Percentiles rank a stretch among this genome's conserved stretches.
Conservation (phyloP, 2,797 vertebrate genomes). For the Aplochiton taeniatus region DNA sequence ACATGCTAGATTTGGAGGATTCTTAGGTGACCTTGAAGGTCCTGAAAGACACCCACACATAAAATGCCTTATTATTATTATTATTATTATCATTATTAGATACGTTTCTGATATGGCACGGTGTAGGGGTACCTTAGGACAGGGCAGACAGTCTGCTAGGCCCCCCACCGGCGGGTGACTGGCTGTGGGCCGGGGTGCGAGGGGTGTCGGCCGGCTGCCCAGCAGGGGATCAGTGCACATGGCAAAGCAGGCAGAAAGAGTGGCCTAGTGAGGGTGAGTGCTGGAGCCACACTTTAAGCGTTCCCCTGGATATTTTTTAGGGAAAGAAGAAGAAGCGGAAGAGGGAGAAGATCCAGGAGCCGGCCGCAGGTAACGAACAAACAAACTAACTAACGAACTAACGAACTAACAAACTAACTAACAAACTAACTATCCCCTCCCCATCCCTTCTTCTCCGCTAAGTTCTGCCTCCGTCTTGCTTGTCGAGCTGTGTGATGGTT, state of each 20-base stretch:
- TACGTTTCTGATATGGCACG: too few relatives aligned
- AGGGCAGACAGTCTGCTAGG: conserved; percentile 7
- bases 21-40: too few relatives aligned
- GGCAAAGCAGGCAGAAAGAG: conserved; percentile 72
- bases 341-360: conserved; percentile 98
- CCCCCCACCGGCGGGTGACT: conserved; percentile 54
- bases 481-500: too few relatives aligned
- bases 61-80: too few relatives aligned
- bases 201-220: conserved; percentile 68
- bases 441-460: neutral
- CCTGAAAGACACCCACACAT: too few relatives aligned
- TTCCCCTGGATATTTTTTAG: conserved; percentile 83
- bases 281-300: conserved; percentile 81
- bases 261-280: conserved; percentile 81
- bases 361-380: conserved; percentile 85
- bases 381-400: too few relatives aligned
- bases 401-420: too few relatives aligned
- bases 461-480: neutral
- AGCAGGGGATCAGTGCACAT: conserved; percentile 77
- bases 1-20: too few relatives aligned
- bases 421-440: neutral
- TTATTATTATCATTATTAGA: too few relatives aligned
- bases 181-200: conserved; percentile 52
- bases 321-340: conserved; percentile 99
- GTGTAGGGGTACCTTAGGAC: neutral